Base-by-base conservation (phyloP, 1,140 invertebrate species). In the Cherax destructor region DNA sequence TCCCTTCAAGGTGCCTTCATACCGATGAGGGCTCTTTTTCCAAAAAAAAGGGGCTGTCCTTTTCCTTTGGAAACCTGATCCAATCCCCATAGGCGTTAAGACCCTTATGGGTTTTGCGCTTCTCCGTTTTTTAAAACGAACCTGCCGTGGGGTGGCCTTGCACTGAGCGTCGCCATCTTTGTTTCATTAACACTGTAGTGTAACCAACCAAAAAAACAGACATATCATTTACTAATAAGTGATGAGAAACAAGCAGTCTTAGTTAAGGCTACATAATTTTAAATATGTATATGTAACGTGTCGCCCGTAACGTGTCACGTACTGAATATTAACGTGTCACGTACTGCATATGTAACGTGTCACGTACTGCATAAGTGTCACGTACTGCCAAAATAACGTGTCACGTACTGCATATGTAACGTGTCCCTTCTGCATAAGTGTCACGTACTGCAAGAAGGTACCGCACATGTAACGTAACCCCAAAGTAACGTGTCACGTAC, bases 151-250 rank as follows among this genome's bases (percentile, higher is more conserved):
- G 52, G 30, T 13, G 6, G n/a, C n/a, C 65, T 52, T 18, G 41
- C 61, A 49, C 65, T 30, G 69, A 85, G 13, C 74, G 47, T 74
- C 50, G n/a, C 50, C 21, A 50, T 85, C 49, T 74, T 74, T 74
- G 21, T 21, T 30, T 74, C 30, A 30, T 9, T 30, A 30, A 11
- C 47, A 74, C 49, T 72, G 59, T 84, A 85, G 61, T 74, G 41
- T 85, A 85, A 74, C 47, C 83, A 85, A 85, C 83, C 83, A 85
- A 85, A 72, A 85, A 65, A 74, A 74, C 74, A 74, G 24, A 85
- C 83, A 85, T 85, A 85, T 85, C 83, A 85, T 85, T 85, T 85
- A 85, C 83, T 85, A 85, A 85, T 85, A 47, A 30, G 50, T 41
- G n/a, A 65, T 5, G 30, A 65, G 69, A 85, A 85, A 50, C 61